phyloP scores from a whole-genome alignment of 2,797 vertebrate genomes.

The Eulemur albifrons region DNA sequence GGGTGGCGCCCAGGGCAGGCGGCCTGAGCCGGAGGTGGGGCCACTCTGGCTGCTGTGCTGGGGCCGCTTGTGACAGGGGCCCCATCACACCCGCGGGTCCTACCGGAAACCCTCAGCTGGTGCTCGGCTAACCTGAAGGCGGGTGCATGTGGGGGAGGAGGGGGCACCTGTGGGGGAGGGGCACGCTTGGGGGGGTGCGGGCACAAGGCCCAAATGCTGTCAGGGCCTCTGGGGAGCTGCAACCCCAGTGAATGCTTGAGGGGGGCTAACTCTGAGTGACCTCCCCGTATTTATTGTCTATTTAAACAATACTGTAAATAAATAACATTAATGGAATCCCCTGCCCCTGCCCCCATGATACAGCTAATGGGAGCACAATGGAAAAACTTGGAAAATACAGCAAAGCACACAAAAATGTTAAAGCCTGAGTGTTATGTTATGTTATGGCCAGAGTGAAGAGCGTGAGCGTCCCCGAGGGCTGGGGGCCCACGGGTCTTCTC shows the following conservation, averaged over 20 bases:
- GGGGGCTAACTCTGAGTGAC: background rate
- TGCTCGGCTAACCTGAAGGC: background rate
- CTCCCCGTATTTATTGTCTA: slow-evolving; percentile 23
- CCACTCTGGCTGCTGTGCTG: background rate
- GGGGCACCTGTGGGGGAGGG: background rate
- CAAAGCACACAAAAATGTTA: background rate
- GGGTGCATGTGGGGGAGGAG: too few species aligned
- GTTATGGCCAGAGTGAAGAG: background rate
- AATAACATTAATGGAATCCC: background rate
- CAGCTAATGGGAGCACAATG: background rate
- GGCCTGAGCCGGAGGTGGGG: background rate
- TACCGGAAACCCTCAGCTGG: background rate
- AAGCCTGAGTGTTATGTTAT: background rate
- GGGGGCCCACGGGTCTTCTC: background rate
- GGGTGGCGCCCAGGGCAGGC: background rate
- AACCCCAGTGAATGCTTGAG: background rate
- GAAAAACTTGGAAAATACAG: background rate
- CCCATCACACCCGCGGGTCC: background rate
- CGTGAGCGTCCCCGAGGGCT: accelerated
- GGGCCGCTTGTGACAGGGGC: background rate
- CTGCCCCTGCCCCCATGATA: background rate
- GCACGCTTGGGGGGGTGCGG: background rate
- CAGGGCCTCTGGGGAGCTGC: background rate
- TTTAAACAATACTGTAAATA: slow-evolving; percentile 40
- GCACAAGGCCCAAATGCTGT: background rate